Conservation (phyloP, 30 jellyfish, hydroid and myxozoan genomes). For the Euphysa ruthae region DNA sequence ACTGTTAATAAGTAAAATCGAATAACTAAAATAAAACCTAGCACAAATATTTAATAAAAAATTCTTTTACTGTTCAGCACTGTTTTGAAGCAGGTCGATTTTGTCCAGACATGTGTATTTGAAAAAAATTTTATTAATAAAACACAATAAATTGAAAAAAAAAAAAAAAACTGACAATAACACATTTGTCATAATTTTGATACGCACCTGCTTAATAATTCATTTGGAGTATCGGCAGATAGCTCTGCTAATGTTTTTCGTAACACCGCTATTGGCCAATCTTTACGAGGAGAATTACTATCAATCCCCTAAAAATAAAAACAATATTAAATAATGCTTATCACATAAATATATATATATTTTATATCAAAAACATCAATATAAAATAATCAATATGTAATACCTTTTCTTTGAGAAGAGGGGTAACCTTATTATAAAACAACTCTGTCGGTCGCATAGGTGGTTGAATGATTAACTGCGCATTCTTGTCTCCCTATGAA, state of each 20-base stretch:
- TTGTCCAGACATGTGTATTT: too few species aligned
- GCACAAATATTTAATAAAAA: too few species aligned
- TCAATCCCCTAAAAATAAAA: constrained; percentile 64
- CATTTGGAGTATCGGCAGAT: constrained; percentile 74
- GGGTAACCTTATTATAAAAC: constrained; percentile 73
- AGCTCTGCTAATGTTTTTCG: constrained; percentile 63
- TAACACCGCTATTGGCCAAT: constrained; percentile 78
- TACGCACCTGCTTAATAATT: constrained; percentile 72
- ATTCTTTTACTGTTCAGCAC: too few species aligned
- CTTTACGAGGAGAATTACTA: constrained; percentile 47
- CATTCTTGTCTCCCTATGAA: constrained; percentile 57
- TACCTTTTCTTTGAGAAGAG: constrained; percentile 85
- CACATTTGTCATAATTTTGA: too few species aligned
- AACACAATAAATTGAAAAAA: neutral
- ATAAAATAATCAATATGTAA: neutral
- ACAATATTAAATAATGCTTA: neutral
- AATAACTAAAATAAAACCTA: too few species aligned
- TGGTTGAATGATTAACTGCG: constrained; percentile 25
- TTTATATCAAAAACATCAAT: neutral
- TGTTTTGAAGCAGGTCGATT: too few species aligned
- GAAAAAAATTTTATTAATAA: too few species aligned
- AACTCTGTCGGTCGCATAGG: constrained; percentile 88
- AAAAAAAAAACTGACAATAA: neutral
- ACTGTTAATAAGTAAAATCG: too few species aligned
- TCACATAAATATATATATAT: neutral